Percentiles rank a stretch among this genome's conserved stretches.
phyloP scores from a whole-genome alignment of 2,888 invertebrate genomes.

The Synanthedon vespiformis region DNA sequence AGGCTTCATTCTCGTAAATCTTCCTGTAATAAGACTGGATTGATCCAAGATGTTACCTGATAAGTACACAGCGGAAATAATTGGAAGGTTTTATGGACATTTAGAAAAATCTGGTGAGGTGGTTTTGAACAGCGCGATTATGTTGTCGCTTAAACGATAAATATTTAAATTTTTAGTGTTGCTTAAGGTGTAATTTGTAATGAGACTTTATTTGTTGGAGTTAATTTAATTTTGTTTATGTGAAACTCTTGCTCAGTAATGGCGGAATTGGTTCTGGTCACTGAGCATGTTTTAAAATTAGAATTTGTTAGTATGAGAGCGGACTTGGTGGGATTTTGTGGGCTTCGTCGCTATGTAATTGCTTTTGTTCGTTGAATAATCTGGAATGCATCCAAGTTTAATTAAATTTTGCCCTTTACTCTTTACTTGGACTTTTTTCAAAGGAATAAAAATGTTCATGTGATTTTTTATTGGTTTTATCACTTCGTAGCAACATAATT shows the following conservation, averaged over 20 bases:
- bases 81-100: conserved; percentile 50
- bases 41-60: conserved; percentile 50
- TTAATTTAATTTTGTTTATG: conserved; percentile 15
- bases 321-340: conserved; percentile 21
- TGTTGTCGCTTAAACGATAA: not conserved
- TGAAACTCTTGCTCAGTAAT: conserved; percentile 18
- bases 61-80: conserved; percentile 52
- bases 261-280: conserved; percentile 32
- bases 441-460: too few relatives aligned
- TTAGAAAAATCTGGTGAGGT: conserved; percentile 10
- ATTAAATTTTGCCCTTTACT: not conserved
- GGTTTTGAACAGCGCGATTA: not conserved
- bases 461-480: too few relatives aligned
- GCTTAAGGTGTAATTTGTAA: conserved; percentile 20
- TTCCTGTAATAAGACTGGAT: conserved; percentile 55
- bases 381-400: conserved; percentile 3
- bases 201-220: conserved; percentile 4
- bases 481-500: too few relatives aligned
- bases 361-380: conserved; percentile 16
- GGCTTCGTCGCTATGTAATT: conserved; percentile 27
- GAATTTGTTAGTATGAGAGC: conserved; percentile 23
- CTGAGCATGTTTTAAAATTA: conserved; percentile 35
- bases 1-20: conserved; percentile 55
- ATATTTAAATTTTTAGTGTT: not conserved
- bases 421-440: not conserved